Evolutionary conservation across 2,113 vertebrate species (phyloP).

Genomic region (Scophthalmus maximus): DNA sequence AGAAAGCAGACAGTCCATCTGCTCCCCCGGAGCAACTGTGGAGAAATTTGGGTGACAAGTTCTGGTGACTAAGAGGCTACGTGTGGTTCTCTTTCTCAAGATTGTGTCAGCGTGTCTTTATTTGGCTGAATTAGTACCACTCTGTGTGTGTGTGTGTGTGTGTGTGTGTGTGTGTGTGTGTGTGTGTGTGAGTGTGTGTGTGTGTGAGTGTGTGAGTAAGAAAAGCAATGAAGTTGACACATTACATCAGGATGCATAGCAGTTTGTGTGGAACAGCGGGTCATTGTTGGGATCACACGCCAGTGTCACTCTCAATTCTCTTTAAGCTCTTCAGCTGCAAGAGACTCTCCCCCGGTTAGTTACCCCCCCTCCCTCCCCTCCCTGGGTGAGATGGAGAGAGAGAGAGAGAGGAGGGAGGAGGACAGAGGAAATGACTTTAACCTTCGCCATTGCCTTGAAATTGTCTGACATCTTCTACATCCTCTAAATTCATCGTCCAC

Average conservation of each 20-base stretch:
- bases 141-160: constrained; percentile 21
- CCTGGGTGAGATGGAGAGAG: background rate
- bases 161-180: constrained; percentile 31
- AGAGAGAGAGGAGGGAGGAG: background rate
- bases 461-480: background rate
- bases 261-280: constrained; percentile 58
- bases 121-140: constrained; percentile 9
- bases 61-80: background rate
- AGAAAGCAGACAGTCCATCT: constrained; percentile 40
- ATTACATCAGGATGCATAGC: constrained; percentile 53
- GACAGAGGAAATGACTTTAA: background rate
- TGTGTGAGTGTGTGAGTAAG: constrained; percentile 8
- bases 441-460: background rate
- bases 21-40: background rate
- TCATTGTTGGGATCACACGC: constrained; percentile 59
- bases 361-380: too few species aligned
- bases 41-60: constrained; percentile 36
- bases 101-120: constrained; percentile 14
- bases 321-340: constrained; percentile 21
- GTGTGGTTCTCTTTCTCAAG: constrained; percentile 32
- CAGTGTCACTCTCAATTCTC: constrained; percentile 54
- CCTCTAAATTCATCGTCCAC: background rate
- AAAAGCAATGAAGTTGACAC: constrained; percentile 13
- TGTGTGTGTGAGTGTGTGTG: constrained; percentile 31
- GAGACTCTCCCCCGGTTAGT: constrained; percentile 3